phyloP scores from a whole-genome alignment of 2,113 vertebrate genomes.

The Lepisosteus oculatus region DNA sequence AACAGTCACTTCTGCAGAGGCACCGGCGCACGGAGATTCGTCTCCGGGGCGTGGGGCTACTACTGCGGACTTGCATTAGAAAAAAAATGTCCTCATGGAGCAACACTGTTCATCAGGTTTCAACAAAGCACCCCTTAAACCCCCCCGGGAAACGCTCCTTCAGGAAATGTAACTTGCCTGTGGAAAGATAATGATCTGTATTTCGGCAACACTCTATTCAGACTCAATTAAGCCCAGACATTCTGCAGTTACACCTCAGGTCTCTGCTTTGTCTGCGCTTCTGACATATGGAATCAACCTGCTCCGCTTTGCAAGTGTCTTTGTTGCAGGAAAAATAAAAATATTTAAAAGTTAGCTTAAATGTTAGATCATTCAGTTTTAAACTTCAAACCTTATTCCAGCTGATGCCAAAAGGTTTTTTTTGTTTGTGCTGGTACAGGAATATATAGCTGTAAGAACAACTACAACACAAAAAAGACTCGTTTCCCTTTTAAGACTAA shows the following conservation, averaged over 20 bases:
- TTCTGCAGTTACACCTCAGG: conserved; percentile 32
- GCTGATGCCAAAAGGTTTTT: too few relatives aligned
- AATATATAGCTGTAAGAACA: too few relatives aligned
- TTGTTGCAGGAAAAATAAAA: too few relatives aligned
- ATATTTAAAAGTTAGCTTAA: too few relatives aligned
- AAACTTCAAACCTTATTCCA: too few relatives aligned
- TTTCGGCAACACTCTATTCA: conserved; percentile 40
- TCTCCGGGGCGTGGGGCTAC: neutral
- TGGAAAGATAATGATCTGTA: conserved; percentile 45
- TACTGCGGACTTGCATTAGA: conserved; percentile 16
- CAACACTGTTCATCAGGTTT: conserved; percentile 44
- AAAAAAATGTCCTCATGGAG: conserved; percentile 10
- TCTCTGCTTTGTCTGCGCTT: neutral
- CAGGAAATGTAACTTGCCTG: conserved; percentile 50
- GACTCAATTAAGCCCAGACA: conserved; percentile 42
- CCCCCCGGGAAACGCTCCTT: conserved; percentile 44
- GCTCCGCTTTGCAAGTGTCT: too few relatives aligned
- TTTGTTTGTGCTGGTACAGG: too few relatives aligned
- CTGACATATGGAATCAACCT: neutral
- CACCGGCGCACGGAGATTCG: too few relatives aligned
- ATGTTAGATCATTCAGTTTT: too few relatives aligned
- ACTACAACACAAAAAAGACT: too few relatives aligned
- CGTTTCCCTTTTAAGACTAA: too few relatives aligned
- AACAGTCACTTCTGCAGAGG: too few relatives aligned
- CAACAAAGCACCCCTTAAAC: conserved; percentile 55